These are phyloP conservation scores for human DNA, from an alignment of 2,113 vertebrate genomes.

Conservation along the genomic window DNA sequence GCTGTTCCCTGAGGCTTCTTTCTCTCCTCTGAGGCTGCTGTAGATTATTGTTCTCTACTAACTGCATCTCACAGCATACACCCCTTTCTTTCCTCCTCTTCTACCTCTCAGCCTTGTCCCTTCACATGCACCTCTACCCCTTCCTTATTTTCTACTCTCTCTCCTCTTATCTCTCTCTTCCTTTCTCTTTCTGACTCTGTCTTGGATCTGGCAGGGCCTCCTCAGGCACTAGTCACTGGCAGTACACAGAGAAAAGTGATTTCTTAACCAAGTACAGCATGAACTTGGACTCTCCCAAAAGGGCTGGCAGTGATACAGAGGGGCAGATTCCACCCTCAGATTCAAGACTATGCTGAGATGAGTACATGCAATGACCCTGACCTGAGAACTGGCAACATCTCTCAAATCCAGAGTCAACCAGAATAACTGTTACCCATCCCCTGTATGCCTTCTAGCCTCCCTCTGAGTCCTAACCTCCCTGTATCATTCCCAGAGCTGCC, in stretches of 20 bases:
- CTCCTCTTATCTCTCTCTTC: neutral
- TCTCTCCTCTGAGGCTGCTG: neutral
- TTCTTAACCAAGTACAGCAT: neutral
- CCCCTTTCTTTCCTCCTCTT: neutral
- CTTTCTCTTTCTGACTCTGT: neutral
- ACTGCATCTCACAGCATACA: accelerated
- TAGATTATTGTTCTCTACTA: neutral
- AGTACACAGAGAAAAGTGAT: neutral
- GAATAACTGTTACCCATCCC: neutral
- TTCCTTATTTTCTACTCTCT: neutral
- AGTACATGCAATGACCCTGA: neutral
- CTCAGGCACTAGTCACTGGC: neutral
- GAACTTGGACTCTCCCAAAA: neutral
- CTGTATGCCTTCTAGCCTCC: neutral
- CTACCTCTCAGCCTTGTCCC: neutral
- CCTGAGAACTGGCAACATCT: neutral
- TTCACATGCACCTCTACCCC: neutral
- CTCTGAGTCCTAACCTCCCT: neutral
- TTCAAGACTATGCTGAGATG: neutral
- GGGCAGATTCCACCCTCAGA: neutral
- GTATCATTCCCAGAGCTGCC: neutral
- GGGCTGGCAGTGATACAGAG: neutral
- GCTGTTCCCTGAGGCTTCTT: neutral
- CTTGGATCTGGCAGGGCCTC: neutral
- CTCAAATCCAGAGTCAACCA: neutral